These are phyloP conservation scores for Tupiocoris notatus DNA, from an alignment of 2,888 invertebrate species.

Conservation along the genomic window DNA sequence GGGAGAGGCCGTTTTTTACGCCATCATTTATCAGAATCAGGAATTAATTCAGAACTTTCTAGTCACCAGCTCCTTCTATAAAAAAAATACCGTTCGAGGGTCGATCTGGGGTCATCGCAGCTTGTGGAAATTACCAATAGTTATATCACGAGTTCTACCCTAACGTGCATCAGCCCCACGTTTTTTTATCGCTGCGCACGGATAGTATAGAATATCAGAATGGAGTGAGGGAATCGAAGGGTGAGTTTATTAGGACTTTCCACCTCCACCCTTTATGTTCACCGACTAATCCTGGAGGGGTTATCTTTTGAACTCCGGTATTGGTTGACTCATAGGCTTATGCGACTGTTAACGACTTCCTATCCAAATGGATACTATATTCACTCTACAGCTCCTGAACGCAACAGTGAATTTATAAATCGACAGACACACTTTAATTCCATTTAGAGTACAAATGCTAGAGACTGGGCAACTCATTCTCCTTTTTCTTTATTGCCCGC, in stretches of 20 bases:
- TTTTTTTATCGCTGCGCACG: no score
- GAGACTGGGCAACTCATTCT: no score
- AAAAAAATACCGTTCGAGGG: no score
- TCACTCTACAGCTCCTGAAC: neutral
- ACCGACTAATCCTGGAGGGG: slow-evolving; percentile 22
- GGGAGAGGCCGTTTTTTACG: slow-evolving; percentile 8
- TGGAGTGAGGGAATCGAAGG: neutral
- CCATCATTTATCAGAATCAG: slow-evolving; percentile 34
- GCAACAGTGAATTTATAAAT: neutral
- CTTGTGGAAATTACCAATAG: neutral
- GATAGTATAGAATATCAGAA: no score
- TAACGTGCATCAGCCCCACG: neutral
- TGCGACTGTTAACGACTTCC: no score
- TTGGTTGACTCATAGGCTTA: slow-evolving; percentile 39
- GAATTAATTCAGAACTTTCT: slow-evolving; percentile 21
- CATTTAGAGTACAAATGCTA: no score
- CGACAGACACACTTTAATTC: no score
- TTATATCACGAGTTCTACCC: neutral
- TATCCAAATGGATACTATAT: neutral
- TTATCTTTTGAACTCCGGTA: slow-evolving; percentile 28
- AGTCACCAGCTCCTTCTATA: neutral
- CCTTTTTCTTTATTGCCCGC: no score
- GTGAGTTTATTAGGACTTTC: slow-evolving; percentile 33
- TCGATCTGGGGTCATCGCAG: no score
- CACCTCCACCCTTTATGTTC: no score